A percentile compares a stretch with the other conserved stretches of the same genome.
Conservation (phyloP, 2,888 invertebrate genomes). For the Diploptera punctata region DNA sequence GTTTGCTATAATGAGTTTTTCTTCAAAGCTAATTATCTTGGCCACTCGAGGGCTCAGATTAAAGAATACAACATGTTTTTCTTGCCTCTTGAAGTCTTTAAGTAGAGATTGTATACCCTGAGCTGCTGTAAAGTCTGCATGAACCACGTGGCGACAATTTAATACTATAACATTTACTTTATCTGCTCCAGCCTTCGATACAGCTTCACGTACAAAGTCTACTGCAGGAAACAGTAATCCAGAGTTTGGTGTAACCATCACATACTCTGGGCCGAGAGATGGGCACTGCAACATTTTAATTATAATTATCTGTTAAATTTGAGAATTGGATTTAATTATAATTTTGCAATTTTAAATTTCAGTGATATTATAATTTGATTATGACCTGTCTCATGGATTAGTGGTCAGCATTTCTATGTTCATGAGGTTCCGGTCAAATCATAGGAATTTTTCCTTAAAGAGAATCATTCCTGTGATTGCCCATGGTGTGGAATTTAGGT, state of each 20-base stretch:
- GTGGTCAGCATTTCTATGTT: no score
- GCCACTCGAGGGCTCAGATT: conserved; percentile 15
- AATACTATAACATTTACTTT: conserved; percentile 58
- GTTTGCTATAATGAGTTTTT: not conserved
- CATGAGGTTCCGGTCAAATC: no score
- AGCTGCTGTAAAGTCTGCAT: conserved; percentile 72
- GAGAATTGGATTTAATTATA: no score
- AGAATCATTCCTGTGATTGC: no score
- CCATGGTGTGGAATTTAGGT: no score
- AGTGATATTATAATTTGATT: no score
- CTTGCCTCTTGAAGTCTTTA: not conserved
- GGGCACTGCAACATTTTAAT: not conserved
- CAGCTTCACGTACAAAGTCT: conserved; percentile 60
- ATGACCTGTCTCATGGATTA: no score
- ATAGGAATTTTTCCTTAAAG: no score
- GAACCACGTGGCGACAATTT: conserved; percentile 66
- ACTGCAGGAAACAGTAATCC: conserved; percentile 65
- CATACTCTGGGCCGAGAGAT: conserved; percentile 49
- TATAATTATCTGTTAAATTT: no score
- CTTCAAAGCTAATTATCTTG: not conserved
- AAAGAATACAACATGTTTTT: conserved; percentile 12
- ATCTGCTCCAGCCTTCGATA: conserved; percentile 52
- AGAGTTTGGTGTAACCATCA: conserved; percentile 57
- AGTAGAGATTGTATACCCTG: conserved; percentile 55
- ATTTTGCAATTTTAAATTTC: no score